Evolutionary conservation across 37 sponge, comb jelly and placozoan genomes (phyloP).

Genomic region (Theonella swinhoei): DNA sequence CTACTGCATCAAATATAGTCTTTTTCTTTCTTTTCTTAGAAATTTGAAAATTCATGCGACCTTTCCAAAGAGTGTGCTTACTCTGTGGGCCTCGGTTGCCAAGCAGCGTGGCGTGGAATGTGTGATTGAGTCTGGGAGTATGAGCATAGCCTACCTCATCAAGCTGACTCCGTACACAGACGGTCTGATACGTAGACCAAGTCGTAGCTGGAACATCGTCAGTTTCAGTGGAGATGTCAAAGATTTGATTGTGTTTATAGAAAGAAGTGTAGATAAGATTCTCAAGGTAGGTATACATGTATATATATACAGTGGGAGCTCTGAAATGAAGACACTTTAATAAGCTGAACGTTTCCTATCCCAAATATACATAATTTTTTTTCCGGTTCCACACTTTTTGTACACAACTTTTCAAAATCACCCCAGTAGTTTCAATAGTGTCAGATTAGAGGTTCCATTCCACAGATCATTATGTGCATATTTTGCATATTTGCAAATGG

Average conservation of each 20-base stretch:
- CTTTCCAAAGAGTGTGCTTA: constrained; percentile 35
- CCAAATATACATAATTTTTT: too few species aligned
- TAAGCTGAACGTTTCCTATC: too few species aligned
- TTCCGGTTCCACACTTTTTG: too few species aligned
- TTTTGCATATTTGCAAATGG: too few species aligned
- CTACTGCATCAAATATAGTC: too few species aligned
- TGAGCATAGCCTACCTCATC: constrained; percentile 42
- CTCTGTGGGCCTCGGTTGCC: constrained; percentile 79
- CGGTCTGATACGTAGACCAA: constrained; percentile 62
- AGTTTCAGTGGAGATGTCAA: constrained; percentile 39
- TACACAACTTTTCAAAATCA: too few species aligned
- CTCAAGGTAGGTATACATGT: neutral
- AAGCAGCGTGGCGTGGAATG: constrained; percentile 72
- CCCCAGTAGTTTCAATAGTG: too few species aligned
- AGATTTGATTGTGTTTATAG: constrained; percentile 24
- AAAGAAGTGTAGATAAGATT: constrained; percentile 1
- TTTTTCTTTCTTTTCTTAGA: constrained; percentile 18
- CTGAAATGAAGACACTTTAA: too few species aligned
- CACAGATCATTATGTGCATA: too few species aligned
- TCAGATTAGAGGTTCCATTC: too few species aligned
- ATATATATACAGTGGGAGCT: too few species aligned
- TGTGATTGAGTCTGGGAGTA: constrained; percentile 13
- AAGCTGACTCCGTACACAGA: constrained; percentile 58
- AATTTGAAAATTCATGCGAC: constrained; percentile 51
- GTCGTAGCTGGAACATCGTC: constrained; percentile 57